These are phyloP conservation scores for Laothoe populi DNA, from an alignment of 2,888 invertebrate genomes.

Conservation along the genomic window DNA sequence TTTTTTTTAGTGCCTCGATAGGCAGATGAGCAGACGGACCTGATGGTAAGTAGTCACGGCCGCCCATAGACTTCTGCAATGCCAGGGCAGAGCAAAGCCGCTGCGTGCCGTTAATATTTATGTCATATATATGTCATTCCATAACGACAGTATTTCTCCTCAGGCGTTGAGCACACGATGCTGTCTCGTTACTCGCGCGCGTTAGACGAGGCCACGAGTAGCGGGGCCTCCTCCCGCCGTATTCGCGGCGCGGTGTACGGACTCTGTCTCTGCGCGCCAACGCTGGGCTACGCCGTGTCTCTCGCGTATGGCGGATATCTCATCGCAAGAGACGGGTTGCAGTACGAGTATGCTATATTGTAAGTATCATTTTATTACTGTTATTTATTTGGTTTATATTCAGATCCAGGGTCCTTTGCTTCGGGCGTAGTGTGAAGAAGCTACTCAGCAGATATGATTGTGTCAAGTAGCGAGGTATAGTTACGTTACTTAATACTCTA, in stretches of 20 bases:
- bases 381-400: no score
- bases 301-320: conserved; percentile 89
- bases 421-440: no score
- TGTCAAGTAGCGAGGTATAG: no score
- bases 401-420: no score
- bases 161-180: conserved; percentile 81
- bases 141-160: background rate
- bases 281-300: conserved; percentile 89
- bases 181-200: conserved; percentile 77
- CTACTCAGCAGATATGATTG: no score
- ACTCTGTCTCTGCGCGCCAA: conserved; percentile 88
- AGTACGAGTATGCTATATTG: conserved; percentile 88
- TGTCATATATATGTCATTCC: background rate
- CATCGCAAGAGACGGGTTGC: conserved; percentile 85
- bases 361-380: conserved; percentile 74
- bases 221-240: conserved; percentile 72
- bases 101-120: no score
- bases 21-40: no score
- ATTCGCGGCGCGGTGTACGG: conserved; percentile 88
- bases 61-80: no score
- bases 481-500: no score
- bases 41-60: no score
- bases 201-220: conserved; percentile 65
- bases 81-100: no score
- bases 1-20: no score